A percentile compares a stretch with the other conserved stretches of the same genome.
Conservation (phyloP, 1,140 invertebrate species). For the Diuraphis noxia region DNA sequence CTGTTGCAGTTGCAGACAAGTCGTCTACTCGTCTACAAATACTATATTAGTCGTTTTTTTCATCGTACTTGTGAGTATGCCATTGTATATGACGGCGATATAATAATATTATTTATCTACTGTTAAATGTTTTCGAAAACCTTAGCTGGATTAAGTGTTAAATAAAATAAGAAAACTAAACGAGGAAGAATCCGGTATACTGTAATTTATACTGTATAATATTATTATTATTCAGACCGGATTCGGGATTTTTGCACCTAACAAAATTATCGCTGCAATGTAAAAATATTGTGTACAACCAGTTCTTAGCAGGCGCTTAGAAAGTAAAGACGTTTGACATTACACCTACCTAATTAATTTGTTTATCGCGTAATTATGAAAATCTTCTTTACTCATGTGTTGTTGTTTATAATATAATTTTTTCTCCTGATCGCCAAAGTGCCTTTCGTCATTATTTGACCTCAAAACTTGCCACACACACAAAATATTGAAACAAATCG, state of each 20-base stretch:
- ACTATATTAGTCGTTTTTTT: not conserved
- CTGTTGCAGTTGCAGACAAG: not conserved
- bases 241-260: not conserved
- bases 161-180: not conserved
- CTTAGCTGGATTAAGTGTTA: not conserved
- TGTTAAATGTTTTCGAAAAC: not conserved
- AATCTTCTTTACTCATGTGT: not conserved
- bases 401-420: not conserved
- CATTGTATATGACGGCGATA: not conserved
- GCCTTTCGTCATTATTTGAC: not conserved
- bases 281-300: slow-evolving; percentile 4
- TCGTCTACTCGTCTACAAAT: not conserved
- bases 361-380: not conserved
- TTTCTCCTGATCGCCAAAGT: not conserved
- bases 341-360: not conserved
- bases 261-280: not conserved
- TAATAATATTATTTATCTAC: not conserved
- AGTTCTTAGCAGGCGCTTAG: not conserved
- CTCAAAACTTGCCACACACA: not conserved
- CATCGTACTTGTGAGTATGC: too few species aligned
- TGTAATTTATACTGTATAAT: not conserved
- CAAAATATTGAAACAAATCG: not conserved
- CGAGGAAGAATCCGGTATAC: not conserved
- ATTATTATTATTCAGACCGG: not conserved
- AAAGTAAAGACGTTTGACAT: slow-evolving; percentile 17